Evolutionary conservation across 2,797 vertebrate species (phyloP).

Genomic region (Pteronotus mesoamericanus): DNA sequence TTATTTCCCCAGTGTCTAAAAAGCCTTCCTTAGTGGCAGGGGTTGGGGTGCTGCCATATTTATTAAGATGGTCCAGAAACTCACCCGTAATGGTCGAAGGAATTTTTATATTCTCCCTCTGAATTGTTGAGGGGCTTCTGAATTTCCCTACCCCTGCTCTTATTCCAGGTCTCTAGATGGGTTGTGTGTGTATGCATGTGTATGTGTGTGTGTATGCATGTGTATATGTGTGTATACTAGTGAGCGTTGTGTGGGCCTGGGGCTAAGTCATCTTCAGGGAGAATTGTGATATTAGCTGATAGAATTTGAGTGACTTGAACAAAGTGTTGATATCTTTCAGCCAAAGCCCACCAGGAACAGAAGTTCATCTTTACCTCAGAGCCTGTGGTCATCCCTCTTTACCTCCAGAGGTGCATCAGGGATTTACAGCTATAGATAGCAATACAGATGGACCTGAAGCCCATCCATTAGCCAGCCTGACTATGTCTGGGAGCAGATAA

Average conservation of each 20-base stretch:
- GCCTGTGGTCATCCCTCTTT: not conserved
- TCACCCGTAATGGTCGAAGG: not conserved
- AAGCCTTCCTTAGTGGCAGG: not conserved
- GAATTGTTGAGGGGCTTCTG: not conserved
- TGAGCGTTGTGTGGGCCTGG: not conserved
- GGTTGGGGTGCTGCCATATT: not conserved
- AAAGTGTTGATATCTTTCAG: not conserved
- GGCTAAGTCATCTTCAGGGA: not conserved
- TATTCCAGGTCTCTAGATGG: not conserved
- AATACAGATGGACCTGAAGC: not conserved
- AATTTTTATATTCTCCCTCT: not conserved
- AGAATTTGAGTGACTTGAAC: not conserved
- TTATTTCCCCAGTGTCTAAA: not conserved
- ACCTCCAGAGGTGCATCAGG: not conserved
- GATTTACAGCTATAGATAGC: not conserved
- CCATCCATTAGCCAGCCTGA: not conserved
- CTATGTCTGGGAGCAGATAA: not conserved
- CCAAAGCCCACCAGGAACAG: not conserved
- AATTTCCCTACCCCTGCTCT: not conserved
- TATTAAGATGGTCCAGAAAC: not conserved
- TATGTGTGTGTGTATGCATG: not conserved
- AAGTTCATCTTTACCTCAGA: not conserved
- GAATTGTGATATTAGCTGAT: not conserved
- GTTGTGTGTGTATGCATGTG: not conserved
- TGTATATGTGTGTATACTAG: not conserved